These are phyloP conservation scores for Cyprinodon variegatus DNA, from an alignment of 2,113 vertebrate genomes.

Conservation along the genomic window DNA sequence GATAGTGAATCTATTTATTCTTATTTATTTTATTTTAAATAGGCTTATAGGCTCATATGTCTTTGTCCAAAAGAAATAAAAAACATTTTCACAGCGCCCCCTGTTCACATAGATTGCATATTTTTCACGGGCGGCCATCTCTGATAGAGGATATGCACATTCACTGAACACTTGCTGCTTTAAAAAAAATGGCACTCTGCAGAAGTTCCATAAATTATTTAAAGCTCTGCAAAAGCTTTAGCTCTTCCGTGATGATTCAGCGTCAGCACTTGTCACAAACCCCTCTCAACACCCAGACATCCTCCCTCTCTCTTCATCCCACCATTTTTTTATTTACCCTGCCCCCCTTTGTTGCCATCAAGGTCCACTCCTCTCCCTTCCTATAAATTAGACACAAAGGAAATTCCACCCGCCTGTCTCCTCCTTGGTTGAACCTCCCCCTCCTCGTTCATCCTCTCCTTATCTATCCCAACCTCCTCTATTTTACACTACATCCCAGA, in stretches of 20 bases:
- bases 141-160: slow-evolving; percentile 18
- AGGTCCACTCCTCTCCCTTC: slow-evolving; percentile 5
- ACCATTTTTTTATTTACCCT: slow-evolving; percentile 32
- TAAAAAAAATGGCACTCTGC: slow-evolving; percentile 64
- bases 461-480: slow-evolving; percentile 33
- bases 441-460: background rate
- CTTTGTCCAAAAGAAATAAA: too few species aligned
- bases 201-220: slow-evolving; percentile 79
- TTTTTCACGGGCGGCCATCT: slow-evolving; percentile 3
- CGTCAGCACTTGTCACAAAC: slow-evolving; percentile 70
- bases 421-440: slow-evolving; percentile 26
- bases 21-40: too few species aligned
- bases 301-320: slow-evolving; percentile 30
- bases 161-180: slow-evolving; percentile 43
- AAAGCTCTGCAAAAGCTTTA: slow-evolving; percentile 67
- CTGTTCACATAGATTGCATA: background rate
- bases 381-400: slow-evolving; percentile 54
- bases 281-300: slow-evolving; percentile 20
- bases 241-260: slow-evolving; percentile 58
- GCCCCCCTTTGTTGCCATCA: background rate
- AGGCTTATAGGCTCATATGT: too few species aligned
- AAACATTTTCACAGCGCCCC: too few species aligned
- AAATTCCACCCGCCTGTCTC: slow-evolving; percentile 45
- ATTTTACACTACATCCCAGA: slow-evolving; percentile 41
- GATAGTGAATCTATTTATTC: too few species aligned